Evolutionary conservation across 2,113 vertebrate species (phyloP).

Genomic region (Onychostruthus taczanowskii): DNA sequence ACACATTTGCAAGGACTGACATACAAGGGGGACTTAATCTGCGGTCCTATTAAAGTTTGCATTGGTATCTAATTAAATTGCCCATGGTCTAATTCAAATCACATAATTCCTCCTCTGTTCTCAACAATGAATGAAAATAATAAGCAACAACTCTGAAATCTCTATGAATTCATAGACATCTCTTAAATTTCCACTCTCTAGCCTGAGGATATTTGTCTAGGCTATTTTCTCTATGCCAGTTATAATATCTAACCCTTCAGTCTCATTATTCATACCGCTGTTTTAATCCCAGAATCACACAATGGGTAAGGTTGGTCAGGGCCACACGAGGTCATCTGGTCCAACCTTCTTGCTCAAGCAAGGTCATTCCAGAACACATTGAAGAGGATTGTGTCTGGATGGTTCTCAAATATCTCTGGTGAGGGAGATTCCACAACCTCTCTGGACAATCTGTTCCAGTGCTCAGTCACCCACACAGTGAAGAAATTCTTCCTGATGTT

Average conservation of each 20-base stretch:
- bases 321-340: not conserved
- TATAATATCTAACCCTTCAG: not conserved
- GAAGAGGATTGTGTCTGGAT: not conserved
- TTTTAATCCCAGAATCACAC: not conserved
- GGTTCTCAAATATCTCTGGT: rapidly evolving
- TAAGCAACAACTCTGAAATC: not conserved
- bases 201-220: not conserved
- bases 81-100: not conserved
- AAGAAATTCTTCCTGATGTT: not conserved
- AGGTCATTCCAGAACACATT: not conserved
- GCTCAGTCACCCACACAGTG: rapidly evolving
- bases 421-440: not conserved
- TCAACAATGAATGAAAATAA: not conserved
- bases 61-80: not conserved
- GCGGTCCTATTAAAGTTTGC: not conserved
- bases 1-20: not conserved
- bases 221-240: not conserved
- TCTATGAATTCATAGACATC: not conserved
- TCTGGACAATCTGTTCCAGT: not conserved
- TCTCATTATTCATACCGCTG: not conserved
- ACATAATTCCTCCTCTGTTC: not conserved
- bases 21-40: not conserved
- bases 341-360: not conserved
- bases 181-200: not conserved
- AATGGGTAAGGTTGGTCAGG: not conserved